Percentiles rank a stretch among this genome's conserved stretches.
These are phyloP conservation scores for Syngnathus scovelli DNA, from an alignment of 2,113 vertebrate species.

Conservation along the genomic window DNA sequence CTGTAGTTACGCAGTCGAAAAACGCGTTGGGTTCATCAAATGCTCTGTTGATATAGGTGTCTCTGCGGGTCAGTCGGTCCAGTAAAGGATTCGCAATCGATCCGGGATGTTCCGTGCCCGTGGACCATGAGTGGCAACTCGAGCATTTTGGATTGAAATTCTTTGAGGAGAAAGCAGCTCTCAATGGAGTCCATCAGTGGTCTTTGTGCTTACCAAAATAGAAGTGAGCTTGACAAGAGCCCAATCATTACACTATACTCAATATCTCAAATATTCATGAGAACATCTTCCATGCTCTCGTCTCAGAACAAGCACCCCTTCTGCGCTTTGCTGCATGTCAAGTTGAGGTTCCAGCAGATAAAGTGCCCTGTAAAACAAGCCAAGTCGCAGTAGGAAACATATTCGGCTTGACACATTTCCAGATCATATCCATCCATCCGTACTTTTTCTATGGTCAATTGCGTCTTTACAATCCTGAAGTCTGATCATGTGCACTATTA, in stretches of 20 bases:
- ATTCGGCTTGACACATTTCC: background rate
- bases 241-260: constrained; percentile 13
- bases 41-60: too few species aligned
- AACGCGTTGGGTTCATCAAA: background rate
- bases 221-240: constrained; percentile 8
- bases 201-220: constrained; percentile 10
- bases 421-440: background rate
- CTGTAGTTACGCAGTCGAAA: background rate
- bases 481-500: background rate
- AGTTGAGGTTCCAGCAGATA: constrained; percentile 14
- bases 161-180: background rate
- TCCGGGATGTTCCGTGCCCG: background rate
- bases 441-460: too few species aligned
- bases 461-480: background rate
- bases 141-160: background rate
- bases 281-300: constrained; percentile 15
- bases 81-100: background rate
- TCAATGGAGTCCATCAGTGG: background rate
- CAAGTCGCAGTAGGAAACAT: too few species aligned
- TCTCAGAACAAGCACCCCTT: constrained; percentile 15
- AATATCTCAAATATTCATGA: constrained; percentile 34
- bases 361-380: background rate
- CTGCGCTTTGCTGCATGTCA: constrained; percentile 3
- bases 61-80: background rate
- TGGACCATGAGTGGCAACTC: background rate